phyloP scores from a whole-genome alignment of 2,113 vertebrate genomes.

The Amphiprion ocellaris region DNA sequence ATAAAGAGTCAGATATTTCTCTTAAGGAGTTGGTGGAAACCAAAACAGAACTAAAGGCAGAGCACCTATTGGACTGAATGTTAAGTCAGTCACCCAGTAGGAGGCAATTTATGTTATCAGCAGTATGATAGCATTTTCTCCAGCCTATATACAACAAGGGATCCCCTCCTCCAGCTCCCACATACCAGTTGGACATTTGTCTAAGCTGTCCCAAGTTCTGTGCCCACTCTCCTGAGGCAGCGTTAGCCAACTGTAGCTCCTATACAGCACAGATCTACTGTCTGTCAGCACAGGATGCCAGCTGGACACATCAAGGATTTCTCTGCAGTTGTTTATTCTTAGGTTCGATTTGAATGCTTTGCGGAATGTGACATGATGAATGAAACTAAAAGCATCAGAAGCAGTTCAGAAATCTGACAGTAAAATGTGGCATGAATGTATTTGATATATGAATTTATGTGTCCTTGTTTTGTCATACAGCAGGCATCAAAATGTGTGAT shows the following conservation, averaged over 20 bases:
- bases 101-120: constrained; percentile 59
- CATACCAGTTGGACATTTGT: constrained; percentile 68
- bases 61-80: background rate
- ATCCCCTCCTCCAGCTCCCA: constrained; percentile 75
- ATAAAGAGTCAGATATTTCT: background rate
- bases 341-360: background rate
- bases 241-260: constrained; percentile 34
- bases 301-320: constrained; percentile 24
- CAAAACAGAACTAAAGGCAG: background rate
- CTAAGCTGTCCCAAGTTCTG: constrained; percentile 38
- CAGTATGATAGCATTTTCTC: constrained; percentile 47
- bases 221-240: constrained; percentile 23
- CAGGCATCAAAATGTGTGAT: constrained; percentile 38
- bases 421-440: background rate
- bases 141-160: constrained; percentile 53
- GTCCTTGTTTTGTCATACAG: constrained; percentile 12
- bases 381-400: background rate
- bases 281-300: constrained; percentile 48
- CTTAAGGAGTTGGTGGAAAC: background rate
- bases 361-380: background rate
- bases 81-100: constrained; percentile 74
- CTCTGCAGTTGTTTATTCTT: constrained; percentile 14
- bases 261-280: background rate
- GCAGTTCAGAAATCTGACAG: background rate
- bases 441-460: background rate